These are phyloP conservation scores for Lytechinus variegatus DNA, from an alignment of 35 echinoderm and acorn worm species.

Conservation along the genomic window DNA sequence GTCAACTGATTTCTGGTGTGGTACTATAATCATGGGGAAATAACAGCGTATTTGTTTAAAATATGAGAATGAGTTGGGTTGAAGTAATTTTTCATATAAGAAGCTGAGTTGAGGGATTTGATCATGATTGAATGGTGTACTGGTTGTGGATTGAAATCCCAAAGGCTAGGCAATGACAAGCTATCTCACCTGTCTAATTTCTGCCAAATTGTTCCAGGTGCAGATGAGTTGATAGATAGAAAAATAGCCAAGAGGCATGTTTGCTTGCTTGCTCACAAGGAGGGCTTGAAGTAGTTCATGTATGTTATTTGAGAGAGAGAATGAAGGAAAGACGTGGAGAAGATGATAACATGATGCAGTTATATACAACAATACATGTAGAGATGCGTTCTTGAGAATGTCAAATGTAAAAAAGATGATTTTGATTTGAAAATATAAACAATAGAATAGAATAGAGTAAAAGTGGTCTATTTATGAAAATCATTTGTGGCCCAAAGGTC, in stretches of 20 bases:
- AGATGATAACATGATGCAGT: neutral
- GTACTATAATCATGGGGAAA: no score
- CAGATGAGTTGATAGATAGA: neutral
- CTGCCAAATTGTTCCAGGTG: neutral
- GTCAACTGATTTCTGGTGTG: no score
- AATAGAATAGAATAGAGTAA: no score
- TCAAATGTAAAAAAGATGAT: no score
- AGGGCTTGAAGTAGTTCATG: neutral
- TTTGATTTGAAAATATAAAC: no score
- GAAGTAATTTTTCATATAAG: neutral
- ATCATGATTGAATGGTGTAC: neutral
- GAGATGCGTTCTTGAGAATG: no score
- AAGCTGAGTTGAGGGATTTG: neutral
- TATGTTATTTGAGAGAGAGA: neutral
- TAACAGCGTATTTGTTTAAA: neutral
- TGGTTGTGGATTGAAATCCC: neutral
- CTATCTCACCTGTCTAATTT: neutral
- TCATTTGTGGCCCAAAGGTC: no score
- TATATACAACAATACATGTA: no score
- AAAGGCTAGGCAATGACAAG: neutral
- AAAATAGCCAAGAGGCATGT: slow-evolving; percentile 1
- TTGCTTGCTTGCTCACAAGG: neutral
- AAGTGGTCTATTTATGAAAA: no score
- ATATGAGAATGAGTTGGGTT: neutral
- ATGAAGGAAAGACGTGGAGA: neutral